Percentiles rank a stretch among this genome's conserved stretches.
These are phyloP conservation scores for Boloria euphrosyne DNA, from an alignment of 2,888 invertebrate genomes.

Conservation along the genomic window DNA sequence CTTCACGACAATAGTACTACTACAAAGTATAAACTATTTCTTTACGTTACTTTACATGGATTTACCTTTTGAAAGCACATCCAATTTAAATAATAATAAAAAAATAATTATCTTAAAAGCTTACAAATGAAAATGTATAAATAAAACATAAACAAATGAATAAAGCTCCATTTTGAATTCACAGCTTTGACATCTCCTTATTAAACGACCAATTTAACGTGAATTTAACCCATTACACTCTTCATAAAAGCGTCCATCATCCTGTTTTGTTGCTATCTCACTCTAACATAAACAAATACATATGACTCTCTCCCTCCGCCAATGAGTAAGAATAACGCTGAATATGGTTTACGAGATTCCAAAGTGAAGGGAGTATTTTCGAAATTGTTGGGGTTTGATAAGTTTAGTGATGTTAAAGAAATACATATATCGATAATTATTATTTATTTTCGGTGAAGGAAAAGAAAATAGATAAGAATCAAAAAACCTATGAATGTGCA, in stretches of 20 bases:
- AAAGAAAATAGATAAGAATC: too few species aligned
- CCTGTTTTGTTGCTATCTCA: conserved; percentile 67
- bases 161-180: conserved; percentile 23
- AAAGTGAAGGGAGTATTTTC: conserved; percentile 71
- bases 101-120: not conserved
- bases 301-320: conserved; percentile 48
- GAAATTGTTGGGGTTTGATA: conserved; percentile 61
- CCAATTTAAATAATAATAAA: not conserved
- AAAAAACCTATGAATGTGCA: too few species aligned
- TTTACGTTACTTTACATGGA: too few species aligned
- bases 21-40: too few species aligned
- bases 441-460: not conserved
- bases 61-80: too few species aligned
- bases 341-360: conserved; percentile 74
- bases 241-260: conserved; percentile 78
- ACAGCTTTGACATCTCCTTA: conserved; percentile 48
- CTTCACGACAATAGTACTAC: too few species aligned
- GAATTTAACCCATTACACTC: conserved; percentile 80
- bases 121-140: not conserved
- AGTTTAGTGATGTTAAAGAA: conserved; percentile 27
- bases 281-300: conserved; percentile 44
- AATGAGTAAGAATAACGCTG: conserved; percentile 51
- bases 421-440: conserved; percentile 44
- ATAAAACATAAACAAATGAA: conserved; percentile 25
- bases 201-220: conserved; percentile 80